These are phyloP conservation scores for Micronisus gabar DNA, from an alignment of 2,113 vertebrate species.

Conservation along the genomic window DNA sequence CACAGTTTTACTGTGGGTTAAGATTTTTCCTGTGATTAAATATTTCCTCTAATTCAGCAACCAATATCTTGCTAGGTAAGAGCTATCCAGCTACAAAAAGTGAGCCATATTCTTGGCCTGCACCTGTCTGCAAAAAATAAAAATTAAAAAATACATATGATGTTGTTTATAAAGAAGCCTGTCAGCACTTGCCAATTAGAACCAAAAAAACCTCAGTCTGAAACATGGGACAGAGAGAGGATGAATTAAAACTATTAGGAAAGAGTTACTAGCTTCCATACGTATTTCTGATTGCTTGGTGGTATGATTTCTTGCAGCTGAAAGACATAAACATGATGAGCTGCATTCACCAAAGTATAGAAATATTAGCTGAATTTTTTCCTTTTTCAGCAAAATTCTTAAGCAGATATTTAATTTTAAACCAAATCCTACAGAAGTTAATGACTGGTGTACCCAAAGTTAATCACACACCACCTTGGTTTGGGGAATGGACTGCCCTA, in stretches of 20 bases:
- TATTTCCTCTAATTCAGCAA: background rate
- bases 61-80: background rate
- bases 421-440: background rate
- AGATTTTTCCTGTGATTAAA: background rate
- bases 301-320: background rate
- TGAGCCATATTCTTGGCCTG: background rate
- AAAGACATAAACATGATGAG: background rate
- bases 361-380: background rate
- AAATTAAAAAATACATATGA: background rate
- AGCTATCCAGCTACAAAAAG: background rate
- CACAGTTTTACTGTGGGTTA: background rate
- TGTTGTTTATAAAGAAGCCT: background rate
- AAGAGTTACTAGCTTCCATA: background rate
- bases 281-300: constrained; percentile 10
- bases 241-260: constrained; percentile 23
- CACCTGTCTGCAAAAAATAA: background rate
- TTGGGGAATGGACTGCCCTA: background rate
- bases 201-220: background rate
- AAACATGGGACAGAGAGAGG: background rate
- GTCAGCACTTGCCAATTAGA: background rate
- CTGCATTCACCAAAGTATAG: background rate
- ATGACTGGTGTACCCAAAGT: background rate
- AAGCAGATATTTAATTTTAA: background rate
- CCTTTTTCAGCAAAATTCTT: background rate
- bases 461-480: fast-evolving